Conservation (phyloP, 2,113 vertebrate species). For the Anguilla japonica region DNA sequence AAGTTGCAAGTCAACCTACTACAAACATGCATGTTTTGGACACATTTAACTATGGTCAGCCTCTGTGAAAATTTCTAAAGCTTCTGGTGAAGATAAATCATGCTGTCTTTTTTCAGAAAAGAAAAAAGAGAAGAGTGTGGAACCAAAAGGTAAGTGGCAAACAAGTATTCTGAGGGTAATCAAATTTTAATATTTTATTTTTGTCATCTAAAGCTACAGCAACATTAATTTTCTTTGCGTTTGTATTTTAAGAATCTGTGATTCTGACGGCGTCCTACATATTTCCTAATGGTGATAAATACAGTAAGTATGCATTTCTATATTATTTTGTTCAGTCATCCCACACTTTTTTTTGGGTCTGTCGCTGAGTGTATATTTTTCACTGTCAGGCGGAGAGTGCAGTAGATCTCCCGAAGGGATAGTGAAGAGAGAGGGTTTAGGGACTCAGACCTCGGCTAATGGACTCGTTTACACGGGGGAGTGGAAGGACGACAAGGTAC, state of each 20-base stretch:
- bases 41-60: too few relatives aligned
- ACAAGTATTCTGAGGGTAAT: neutral
- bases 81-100: neutral
- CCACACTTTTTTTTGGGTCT: neutral
- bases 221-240: conserved; percentile 23
- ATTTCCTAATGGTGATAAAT: conserved; percentile 78
- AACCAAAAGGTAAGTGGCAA: neutral
- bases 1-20: too few relatives aligned
- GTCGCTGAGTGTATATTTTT: neutral
- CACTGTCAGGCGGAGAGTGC: conserved; percentile 70
- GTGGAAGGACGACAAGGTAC: conserved; percentile 80
- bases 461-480: conserved; percentile 68
- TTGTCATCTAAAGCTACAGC: too few relatives aligned
- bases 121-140: neutral
- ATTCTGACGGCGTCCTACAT: conserved; percentile 59
- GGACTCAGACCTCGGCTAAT: conserved; percentile 66
- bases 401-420: conserved; percentile 58
- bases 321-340: neutral
- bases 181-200: neutral
- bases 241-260: conserved; percentile 55
- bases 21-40: too few relatives aligned
- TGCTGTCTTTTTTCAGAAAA: neutral
- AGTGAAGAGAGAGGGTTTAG: conserved; percentile 69
- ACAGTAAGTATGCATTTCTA: conserved; percentile 63
- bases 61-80: too few relatives aligned